Conservation (phyloP, 2,888 invertebrate genomes). For the Zhuqinia jingwanae region DNA sequence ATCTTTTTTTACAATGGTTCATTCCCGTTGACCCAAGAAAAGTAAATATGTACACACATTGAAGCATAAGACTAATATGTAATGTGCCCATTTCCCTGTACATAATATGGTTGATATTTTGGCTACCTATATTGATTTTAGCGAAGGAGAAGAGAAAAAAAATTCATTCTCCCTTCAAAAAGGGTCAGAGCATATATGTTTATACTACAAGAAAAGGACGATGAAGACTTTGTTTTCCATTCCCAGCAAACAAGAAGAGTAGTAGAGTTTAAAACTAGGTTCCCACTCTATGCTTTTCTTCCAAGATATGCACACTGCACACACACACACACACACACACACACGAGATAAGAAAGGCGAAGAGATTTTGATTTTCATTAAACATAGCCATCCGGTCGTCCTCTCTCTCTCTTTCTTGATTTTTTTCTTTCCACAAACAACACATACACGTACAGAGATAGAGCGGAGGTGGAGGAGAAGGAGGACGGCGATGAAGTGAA, state of each 20-base stretch:
- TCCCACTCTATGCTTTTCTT: not conserved
- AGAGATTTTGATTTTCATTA: slow-evolving; percentile 62
- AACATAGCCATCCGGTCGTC: slow-evolving; percentile 38
- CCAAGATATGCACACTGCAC: slow-evolving; percentile 29
- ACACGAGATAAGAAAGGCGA: slow-evolving; percentile 24
- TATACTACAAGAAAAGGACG: no score
- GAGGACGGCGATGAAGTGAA: slow-evolving; percentile 25
- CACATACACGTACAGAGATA: not conserved
- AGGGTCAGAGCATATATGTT: not conserved
- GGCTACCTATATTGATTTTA: no score
- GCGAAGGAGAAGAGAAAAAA: no score
- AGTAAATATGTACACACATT: not conserved
- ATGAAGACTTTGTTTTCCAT: slow-evolving; percentile 14
- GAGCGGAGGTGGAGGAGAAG: not conserved
- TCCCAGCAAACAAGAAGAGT: slow-evolving; percentile 29
- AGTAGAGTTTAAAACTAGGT: not conserved
- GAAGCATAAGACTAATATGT: not conserved
- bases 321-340: not conserved
- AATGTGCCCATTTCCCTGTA: not conserved
- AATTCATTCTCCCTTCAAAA: not conserved
- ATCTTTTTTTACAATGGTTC: slow-evolving; percentile 25
- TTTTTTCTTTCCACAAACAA: slow-evolving; percentile 49
- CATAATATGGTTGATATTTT: no score
- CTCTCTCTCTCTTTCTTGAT: slow-evolving; percentile 13
- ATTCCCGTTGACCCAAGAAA: slow-evolving; percentile 8